Conservation (phyloP, 1,140 invertebrate species). For the Leptinotarsa texana region DNA sequence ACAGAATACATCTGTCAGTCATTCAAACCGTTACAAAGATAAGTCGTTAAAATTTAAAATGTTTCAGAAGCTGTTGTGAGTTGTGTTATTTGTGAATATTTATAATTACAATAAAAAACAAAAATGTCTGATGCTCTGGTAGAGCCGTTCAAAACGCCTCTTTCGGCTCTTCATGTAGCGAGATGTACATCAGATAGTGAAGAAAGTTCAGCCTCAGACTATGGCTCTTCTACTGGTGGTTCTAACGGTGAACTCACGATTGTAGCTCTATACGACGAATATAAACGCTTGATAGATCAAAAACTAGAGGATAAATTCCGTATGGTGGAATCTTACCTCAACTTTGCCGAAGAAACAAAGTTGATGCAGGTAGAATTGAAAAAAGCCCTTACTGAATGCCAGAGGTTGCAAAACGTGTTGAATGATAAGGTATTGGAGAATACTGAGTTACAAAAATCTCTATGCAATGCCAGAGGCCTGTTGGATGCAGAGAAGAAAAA, state of each 20-base stretch:
- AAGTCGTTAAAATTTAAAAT: too few species aligned
- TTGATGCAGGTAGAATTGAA: slow-evolving; percentile 34
- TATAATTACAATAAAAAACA: neutral
- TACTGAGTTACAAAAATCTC: slow-evolving; percentile 70
- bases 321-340: slow-evolving; percentile 39
- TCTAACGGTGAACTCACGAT: slow-evolving; percentile 44
- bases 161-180: slow-evolving; percentile 28
- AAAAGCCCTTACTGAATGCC: slow-evolving; percentile 42
- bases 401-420: slow-evolving; percentile 39
- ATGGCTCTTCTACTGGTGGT: slow-evolving; percentile 19
- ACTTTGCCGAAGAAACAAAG: slow-evolving; percentile 44
- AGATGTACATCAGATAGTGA: slow-evolving; percentile 43
- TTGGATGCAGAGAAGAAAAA: slow-evolving; percentile 77
- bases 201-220: slow-evolving; percentile 40
- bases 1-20: too few species aligned
- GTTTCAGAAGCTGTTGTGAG: too few species aligned
- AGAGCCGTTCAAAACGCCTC: slow-evolving; percentile 39
- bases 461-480: slow-evolving; percentile 75
- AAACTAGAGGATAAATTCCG: slow-evolving; percentile 32
- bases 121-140: slow-evolving; percentile 37
- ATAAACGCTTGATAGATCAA: slow-evolving; percentile 40
- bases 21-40: too few species aligned
- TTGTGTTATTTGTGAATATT: too few species aligned
- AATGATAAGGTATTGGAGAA: slow-evolving; percentile 45
- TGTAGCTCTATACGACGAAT: slow-evolving; percentile 50